Percentiles rank a stretch among this genome's conserved stretches.
Evolutionary conservation across 1,140 invertebrate species (phyloP).

Genomic region (Calliopsis andreniformis): DNA sequence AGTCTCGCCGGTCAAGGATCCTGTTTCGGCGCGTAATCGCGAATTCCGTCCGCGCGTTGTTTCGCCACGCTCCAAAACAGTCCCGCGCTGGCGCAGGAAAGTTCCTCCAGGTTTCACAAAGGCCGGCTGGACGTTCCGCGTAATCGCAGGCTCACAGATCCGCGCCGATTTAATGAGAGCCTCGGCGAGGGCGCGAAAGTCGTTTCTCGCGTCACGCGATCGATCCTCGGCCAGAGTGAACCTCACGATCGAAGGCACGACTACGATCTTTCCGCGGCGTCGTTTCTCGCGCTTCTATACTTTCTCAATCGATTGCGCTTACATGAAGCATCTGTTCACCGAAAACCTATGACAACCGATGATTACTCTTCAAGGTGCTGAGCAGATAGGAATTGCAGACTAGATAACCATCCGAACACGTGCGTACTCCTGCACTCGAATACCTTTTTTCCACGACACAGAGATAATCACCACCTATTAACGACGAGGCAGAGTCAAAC

Average conservation of each 20-base stretch:
- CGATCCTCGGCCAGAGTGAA: constrained; percentile 36
- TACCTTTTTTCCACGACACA: too few relatives aligned
- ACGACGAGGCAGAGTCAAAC: too few relatives aligned
- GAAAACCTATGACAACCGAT: too few relatives aligned
- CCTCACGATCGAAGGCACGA: constrained; percentile 25
- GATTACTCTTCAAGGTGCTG: too few relatives aligned
- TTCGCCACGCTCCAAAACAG: background rate
- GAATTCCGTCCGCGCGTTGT: background rate
- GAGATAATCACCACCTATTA: too few relatives aligned
- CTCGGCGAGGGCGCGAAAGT: constrained; percentile 36
- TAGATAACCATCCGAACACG: background rate
- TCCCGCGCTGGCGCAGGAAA: background rate
- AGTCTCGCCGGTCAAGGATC: background rate
- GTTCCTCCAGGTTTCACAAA: too few relatives aligned
- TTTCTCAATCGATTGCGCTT: too few relatives aligned
- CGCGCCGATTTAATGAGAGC: constrained; percentile 12
- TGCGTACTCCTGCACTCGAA: background rate
- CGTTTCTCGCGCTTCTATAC: background rate
- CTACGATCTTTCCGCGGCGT: background rate
- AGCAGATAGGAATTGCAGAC: background rate
- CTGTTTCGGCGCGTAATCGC: background rate
- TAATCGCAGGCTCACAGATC: background rate
- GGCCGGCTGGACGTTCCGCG: too few relatives aligned
- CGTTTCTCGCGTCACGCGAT: constrained; percentile 33
- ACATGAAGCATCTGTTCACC: too few relatives aligned